Conservation (phyloP, 2,113 vertebrate genomes). For the Proteles cristata region DNA sequence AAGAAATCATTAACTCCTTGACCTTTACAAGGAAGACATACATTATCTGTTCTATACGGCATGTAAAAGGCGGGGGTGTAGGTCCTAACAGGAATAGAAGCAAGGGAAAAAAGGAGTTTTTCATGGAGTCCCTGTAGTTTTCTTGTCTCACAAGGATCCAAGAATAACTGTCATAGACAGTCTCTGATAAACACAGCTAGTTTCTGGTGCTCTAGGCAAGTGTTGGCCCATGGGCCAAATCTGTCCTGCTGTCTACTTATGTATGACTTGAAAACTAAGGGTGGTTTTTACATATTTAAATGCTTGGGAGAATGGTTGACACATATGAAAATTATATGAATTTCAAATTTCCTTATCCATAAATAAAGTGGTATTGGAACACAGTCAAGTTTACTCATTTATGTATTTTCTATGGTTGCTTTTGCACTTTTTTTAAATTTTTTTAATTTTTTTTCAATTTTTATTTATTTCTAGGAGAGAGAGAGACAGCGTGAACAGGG, state of each 20-base stretch:
- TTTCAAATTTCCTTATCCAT: not conserved
- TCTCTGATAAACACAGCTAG: not conserved
- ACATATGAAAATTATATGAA: not conserved
- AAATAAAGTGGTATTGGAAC: not conserved
- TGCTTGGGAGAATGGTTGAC: not conserved
- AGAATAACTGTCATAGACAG: not conserved
- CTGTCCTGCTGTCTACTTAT: not conserved
- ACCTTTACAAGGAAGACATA: not conserved
- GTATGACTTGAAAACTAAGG: not conserved
- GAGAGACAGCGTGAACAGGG: too few relatives aligned
- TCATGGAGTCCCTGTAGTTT: not conserved
- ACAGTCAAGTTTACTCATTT: not conserved
- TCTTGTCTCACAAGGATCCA: not conserved
- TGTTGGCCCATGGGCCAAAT: not conserved
- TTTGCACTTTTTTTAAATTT: not conserved
- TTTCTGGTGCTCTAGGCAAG: not conserved
- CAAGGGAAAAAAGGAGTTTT: not conserved
- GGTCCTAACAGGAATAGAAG: not conserved
- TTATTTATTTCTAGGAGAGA: too few relatives aligned
- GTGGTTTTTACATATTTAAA: not conserved
- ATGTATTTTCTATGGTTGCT: not conserved
- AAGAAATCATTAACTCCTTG: not conserved
- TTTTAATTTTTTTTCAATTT: too few relatives aligned
- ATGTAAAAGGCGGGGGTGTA: not conserved
- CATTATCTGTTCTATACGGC: not conserved